phyloP scores from a whole-genome alignment of 2,888 invertebrate genomes.

The Thereva nobilitata region DNA sequence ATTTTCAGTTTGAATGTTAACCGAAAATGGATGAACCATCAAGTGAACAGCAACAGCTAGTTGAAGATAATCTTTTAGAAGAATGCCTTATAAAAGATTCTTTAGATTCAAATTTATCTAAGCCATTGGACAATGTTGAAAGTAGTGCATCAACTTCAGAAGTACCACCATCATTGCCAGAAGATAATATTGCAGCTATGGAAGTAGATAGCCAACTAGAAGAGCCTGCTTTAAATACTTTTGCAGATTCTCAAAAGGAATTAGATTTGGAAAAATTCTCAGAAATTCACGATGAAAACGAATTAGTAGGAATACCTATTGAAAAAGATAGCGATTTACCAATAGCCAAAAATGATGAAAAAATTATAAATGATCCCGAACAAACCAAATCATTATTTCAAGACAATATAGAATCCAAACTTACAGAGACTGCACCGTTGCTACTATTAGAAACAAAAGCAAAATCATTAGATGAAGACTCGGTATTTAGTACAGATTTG shows the following conservation, averaged over 20 bases:
- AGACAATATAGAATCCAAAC: slow-evolving; percentile 22
- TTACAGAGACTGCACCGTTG: slow-evolving; percentile 16
- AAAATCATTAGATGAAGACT: slow-evolving; percentile 41
- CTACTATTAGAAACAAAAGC: slow-evolving; percentile 39
- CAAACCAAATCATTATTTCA: slow-evolving; percentile 1
- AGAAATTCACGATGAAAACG: background rate
- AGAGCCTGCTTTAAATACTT: no score
- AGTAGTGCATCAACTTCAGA: background rate
- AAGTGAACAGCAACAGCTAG: background rate
- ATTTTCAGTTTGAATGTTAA: slow-evolving; percentile 7
- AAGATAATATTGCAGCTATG: no score
- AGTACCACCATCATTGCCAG: background rate
- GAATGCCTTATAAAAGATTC: background rate
- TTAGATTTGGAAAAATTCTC: background rate
- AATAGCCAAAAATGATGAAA: slow-evolving; percentile 8
- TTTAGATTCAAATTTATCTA: background rate
- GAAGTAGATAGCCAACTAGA: no score
- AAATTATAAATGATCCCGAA: no score
- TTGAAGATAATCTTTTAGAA: slow-evolving; percentile 7
- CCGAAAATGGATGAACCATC: slow-evolving; percentile 15
- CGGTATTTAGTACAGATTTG: slow-evolving; percentile 38
- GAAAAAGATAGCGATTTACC: background rate
- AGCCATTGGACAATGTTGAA: background rate
- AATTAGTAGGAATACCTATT: background rate
- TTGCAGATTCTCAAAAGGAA: no score